These are phyloP conservation scores for Myotis vivesi DNA, from an alignment of 2,797 vertebrate species.

Conservation along the genomic window DNA sequence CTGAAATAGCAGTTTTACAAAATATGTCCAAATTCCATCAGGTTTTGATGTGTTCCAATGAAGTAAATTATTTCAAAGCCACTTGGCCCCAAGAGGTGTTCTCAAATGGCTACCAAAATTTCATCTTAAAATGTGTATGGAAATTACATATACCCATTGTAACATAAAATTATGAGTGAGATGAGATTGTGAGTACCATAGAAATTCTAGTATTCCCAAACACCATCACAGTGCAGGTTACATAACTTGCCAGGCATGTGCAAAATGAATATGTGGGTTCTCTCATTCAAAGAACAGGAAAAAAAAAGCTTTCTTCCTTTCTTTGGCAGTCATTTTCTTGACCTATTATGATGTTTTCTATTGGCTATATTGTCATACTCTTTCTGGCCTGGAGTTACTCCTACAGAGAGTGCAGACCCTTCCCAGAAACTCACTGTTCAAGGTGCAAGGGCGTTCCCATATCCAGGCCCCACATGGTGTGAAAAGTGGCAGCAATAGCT, in stretches of 20 bases:
- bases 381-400: not conserved
- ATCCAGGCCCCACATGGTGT: not conserved
- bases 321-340: not conserved
- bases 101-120: conserved; percentile 76
- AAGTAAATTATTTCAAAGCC: conserved; percentile 64
- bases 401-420: not conserved
- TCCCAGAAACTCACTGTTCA: not conserved
- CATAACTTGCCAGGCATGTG: not conserved
- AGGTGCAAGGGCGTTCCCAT: not conserved
- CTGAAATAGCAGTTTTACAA: conserved; percentile 52
- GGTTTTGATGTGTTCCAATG: conserved; percentile 54
- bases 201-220: not conserved
- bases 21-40: conserved; percentile 56
- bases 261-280: not conserved
- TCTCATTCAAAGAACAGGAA: not conserved
- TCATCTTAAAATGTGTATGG: conserved; percentile 62
- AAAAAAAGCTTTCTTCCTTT: not conserved
- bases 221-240: not conserved
- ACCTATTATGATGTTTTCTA: not conserved
- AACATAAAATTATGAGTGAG: conserved; percentile 25
- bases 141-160: conserved; percentile 40
- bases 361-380: not conserved
- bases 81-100: conserved; percentile 64
- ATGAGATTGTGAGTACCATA: not conserved
- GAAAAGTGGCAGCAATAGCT: not conserved